Conservation (phyloP, 2,113 vertebrate species). For the Gymnocephalus cernua region DNA sequence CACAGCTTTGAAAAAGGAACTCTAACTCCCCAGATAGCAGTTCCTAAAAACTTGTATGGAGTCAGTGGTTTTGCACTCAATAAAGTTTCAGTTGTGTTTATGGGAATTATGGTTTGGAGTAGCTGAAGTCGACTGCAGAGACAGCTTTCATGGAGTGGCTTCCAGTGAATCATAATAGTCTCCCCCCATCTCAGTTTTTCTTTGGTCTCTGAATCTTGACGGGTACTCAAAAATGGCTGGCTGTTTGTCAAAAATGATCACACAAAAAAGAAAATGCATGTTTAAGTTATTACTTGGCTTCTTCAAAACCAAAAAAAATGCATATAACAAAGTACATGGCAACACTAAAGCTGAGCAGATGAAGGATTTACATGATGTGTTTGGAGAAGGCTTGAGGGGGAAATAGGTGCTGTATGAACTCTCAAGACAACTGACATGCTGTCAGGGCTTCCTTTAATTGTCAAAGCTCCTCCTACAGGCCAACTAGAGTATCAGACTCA, state of each 20-base stretch:
- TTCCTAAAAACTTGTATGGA: conserved; percentile 70
- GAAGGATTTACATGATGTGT: background rate
- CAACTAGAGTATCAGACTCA: conserved; percentile 45
- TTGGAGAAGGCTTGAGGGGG: background rate
- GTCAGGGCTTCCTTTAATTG: conserved; percentile 49
- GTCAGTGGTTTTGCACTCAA: conserved; percentile 80
- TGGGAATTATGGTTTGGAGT: conserved; percentile 73
- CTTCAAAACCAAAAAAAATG: conserved; percentile 6
- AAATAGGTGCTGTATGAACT: background rate
- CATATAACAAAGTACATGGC: background rate
- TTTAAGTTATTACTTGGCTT: conserved; percentile 24
- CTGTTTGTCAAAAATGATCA: conserved; percentile 48
- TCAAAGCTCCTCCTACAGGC: conserved; percentile 81
- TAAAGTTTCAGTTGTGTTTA: conserved; percentile 78
- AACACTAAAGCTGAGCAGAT: background rate
- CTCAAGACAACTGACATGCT: background rate
- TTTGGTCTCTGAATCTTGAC: conserved; percentile 35
- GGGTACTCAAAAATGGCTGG: conserved; percentile 18
- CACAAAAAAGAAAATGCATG: conserved; percentile 31
- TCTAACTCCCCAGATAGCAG: conserved; percentile 59
- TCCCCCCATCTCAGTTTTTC: conserved; percentile 21
- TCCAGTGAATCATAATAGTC: conserved; percentile 53
- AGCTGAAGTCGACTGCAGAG: conserved; percentile 62
- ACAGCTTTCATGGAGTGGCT: conserved; percentile 57
- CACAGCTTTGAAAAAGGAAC: conserved; percentile 67